Evolutionary conservation across 2,113 vertebrate genomes (phyloP).

Genomic region (Oriolus oriolus): DNA sequence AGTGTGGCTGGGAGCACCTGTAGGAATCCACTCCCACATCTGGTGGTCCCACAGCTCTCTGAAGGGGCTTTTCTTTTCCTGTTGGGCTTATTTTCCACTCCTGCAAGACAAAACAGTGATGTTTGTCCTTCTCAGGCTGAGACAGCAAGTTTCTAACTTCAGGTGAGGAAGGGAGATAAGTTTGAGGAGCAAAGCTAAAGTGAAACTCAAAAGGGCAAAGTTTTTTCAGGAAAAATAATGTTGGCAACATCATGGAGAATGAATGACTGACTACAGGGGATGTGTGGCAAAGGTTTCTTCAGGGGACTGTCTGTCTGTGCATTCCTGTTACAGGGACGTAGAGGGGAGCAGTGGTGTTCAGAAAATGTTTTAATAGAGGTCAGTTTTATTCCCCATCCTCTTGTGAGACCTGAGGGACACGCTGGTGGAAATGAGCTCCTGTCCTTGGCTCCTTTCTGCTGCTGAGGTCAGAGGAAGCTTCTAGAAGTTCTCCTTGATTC

Average conservation of each 20-base stretch:
- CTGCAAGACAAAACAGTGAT: background rate
- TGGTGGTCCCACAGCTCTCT: background rate
- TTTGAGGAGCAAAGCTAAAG: background rate
- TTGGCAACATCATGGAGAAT: accelerated
- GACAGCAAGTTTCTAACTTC: background rate
- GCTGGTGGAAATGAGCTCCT: background rate
- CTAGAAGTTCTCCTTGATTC: background rate
- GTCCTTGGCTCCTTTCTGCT: background rate
- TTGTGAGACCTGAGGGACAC: background rate
- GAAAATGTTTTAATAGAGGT: accelerated
- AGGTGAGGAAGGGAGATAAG: background rate
- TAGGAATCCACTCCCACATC: background rate
- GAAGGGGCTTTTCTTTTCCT: background rate
- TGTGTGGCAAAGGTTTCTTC: background rate
- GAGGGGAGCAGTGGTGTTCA: background rate
- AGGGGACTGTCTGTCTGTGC: accelerated
- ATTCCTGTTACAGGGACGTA: accelerated
- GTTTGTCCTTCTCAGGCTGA: background rate
- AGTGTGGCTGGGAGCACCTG: background rate
- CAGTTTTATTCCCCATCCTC: background rate
- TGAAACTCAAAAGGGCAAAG: background rate
- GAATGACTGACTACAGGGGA: background rate
- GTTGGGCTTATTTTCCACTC: accelerated
- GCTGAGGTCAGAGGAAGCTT: background rate
- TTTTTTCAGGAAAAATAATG: background rate